Conservation (phyloP, 2,113 vertebrate genomes). For the Phrynosoma platyrhinos region DNA sequence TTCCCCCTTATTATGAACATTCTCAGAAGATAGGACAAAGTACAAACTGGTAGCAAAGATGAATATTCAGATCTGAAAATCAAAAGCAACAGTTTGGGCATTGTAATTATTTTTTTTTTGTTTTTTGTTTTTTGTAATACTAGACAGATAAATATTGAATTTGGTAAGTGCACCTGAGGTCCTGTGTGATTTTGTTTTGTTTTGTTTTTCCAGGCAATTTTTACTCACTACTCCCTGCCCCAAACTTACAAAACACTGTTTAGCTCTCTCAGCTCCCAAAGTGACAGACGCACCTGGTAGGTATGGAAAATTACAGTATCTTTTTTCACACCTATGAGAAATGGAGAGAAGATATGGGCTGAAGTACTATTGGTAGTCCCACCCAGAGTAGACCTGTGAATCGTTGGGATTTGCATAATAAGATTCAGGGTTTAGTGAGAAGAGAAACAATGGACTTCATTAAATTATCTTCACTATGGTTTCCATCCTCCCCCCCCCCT, state of each 20-base stretch:
- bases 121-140: too few species aligned
- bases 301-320: background rate
- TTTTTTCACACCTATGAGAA: too few species aligned
- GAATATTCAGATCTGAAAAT: background rate
- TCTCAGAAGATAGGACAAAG: background rate
- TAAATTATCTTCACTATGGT: background rate
- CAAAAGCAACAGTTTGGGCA: background rate
- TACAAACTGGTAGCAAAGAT: slow-evolving; percentile 12
- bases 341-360: too few species aligned
- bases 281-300: background rate
- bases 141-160: background rate
- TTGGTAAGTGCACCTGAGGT: background rate
- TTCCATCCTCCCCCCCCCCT: too few species aligned
- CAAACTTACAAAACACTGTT: background rate
- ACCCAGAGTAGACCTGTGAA: too few species aligned
- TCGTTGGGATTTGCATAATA: too few species aligned
- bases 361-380: too few species aligned
- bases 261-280: background rate
- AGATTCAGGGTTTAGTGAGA: background rate
- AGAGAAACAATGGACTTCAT: background rate
- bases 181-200: background rate
- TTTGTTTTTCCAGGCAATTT: background rate
- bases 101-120: background rate
- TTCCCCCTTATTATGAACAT: background rate
- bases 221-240: too few species aligned